Evolutionary conservation across 2,888 invertebrate species (phyloP), one percentile per base, ranked within the genome.

Genomic region (Ochropleura plecta): DNA sequence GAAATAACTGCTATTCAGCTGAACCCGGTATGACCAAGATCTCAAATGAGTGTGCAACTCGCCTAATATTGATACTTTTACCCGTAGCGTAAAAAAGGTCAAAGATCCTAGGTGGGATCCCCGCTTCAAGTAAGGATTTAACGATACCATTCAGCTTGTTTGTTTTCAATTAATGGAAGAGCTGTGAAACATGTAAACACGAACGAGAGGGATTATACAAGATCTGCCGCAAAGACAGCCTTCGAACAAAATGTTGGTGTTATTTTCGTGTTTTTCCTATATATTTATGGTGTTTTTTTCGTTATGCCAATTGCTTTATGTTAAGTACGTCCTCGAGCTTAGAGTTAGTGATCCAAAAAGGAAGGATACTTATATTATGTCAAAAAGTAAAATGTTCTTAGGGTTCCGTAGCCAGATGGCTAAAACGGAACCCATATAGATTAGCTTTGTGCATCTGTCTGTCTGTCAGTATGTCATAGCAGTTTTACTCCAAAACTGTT

Each of bases 151-250:
- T 64, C 71, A 73, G 67, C 67, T 49, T 88, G 84, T 88, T 88
- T 88, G 77, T 79, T 84, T 88, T 88, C 87, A 88, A 88, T 88
- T 88, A 88, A 87, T 78, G 64, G 70, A 76, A 73, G 75, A 84
- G 81, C 81, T 63, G 71, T 53, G 72, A 78, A 80, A 80, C 78
- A 79, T 76, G 79, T 73, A 60, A 78, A 86, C 81, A 84, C 59
- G 81, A 70, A 81, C 76, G 76, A 55, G 57, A 60, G 53, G 78
- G 81, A 84, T 86, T 76, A 82, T 76, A 73, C 59, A 74, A 79
- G 72, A 76, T 72, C 60, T 63, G 55, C 12, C 14, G 59, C 48
- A 66, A 77, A 80, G 84, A 75, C 62, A 16, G 49, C 49, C 44
- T 2, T 51, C 18, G 20, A n/a, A 60, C 40, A 42, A 83, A 73